A percentile compares a stretch with the other conserved stretches of the same genome.
Evolutionary conservation across 37 sponge, comb jelly and placozoan species (phyloP).

Genomic region (Halichondria panicea): DNA sequence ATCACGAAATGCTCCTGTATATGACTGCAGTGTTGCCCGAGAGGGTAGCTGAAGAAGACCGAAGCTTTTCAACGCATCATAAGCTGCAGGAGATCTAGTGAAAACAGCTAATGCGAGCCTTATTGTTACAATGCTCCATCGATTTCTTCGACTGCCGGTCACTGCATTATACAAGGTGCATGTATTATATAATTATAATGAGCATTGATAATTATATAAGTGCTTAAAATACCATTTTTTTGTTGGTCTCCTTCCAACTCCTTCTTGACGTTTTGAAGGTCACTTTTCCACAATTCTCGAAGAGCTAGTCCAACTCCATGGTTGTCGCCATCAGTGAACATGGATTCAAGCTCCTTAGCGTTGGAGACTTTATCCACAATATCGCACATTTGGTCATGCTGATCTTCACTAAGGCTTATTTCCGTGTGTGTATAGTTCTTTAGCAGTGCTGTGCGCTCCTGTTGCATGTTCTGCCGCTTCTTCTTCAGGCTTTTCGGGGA

Average conservation of each 20-base stretch:
- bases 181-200: background rate
- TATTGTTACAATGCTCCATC: slow-evolving; percentile 3
- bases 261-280: background rate
- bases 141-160: background rate
- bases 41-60: background rate
- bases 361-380: background rate
- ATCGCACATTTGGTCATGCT: background rate
- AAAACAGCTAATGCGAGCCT: slow-evolving; percentile 5
- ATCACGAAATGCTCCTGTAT: slow-evolving; percentile 18
- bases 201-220: background rate
- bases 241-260: background rate
- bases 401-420: background rate
- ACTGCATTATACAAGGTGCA: too few relatives aligned
- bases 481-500: slow-evolving; percentile 1
- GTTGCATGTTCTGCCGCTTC: background rate
- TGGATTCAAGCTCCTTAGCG: background rate
- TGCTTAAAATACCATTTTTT: background rate
- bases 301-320: background rate
- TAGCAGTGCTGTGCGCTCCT: background rate
- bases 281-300: background rate
- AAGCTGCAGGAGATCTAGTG: background rate
- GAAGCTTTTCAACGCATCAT: background rate
- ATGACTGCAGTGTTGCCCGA: background rate
- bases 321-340: background rate
- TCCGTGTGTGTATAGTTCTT: background rate